These are phyloP conservation scores for Lasioglossum albipes DNA, from an alignment of 1,140 invertebrate genomes.

Conservation along the genomic window DNA sequence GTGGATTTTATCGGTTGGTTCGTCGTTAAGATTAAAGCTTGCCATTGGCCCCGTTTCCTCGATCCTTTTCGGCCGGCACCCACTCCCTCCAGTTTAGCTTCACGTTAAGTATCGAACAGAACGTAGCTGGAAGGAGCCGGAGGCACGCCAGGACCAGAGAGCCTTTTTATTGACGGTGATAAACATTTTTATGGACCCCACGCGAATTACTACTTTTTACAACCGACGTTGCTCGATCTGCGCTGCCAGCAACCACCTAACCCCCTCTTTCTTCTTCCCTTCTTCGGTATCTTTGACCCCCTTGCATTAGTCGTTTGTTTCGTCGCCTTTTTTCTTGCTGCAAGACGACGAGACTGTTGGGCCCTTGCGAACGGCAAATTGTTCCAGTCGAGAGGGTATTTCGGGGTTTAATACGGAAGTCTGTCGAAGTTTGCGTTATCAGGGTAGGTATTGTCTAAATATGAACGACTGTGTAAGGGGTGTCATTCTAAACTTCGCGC, in stretches of 20 bases:
- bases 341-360: not conserved
- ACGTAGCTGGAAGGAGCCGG: not conserved
- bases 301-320: constrained; percentile 16
- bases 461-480: no score
- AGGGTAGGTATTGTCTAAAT: no score
- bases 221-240: constrained; percentile 51
- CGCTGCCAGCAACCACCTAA: constrained; percentile 2
- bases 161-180: constrained; percentile 76
- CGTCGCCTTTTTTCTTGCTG: not conserved
- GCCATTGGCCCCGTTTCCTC: constrained; percentile 42
- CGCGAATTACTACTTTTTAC: constrained; percentile 77
- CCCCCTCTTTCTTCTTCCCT: not conserved
- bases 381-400: not conserved
- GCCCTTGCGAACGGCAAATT: not conserved
- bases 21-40: constrained; percentile 73
- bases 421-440: no score
- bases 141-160: constrained; percentile 58
- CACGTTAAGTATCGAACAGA: constrained; percentile 8
- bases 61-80: not conserved
- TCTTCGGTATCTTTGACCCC: constrained; percentile 21
- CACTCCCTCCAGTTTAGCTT: not conserved
- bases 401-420: no score
- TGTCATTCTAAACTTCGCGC: no score
- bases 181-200: constrained; percentile 78
- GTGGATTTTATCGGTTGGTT: constrained; percentile 66